phyloP scores from a whole-genome alignment of 2,113 vertebrate species.

The Salvelinus fontinalis region DNA sequence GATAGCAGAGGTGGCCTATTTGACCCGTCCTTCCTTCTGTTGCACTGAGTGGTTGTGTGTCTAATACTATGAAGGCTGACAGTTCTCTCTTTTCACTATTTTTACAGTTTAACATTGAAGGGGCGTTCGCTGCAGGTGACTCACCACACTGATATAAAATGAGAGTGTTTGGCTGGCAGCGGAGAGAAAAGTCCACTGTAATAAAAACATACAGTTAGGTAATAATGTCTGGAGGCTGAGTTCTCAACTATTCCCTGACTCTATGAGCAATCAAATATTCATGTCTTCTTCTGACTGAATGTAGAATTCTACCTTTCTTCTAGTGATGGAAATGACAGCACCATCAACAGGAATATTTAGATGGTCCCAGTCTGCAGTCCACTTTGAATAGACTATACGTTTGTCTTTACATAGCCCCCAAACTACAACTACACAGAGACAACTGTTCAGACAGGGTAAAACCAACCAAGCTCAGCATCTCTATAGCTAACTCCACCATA shows the following conservation, averaged over 20 bases:
- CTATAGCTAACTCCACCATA: too few relatives aligned
- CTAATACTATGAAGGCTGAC: conserved; percentile 9
- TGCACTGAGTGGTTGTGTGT: too few relatives aligned
- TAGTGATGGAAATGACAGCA: background rate
- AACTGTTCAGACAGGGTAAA: too few relatives aligned
- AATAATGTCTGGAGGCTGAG: conserved; percentile 15
- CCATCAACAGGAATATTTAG: background rate
- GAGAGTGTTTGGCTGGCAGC: conserved; percentile 19
- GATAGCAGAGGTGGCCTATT: too few relatives aligned
- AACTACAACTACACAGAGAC: background rate
- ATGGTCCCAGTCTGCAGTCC: too few relatives aligned
- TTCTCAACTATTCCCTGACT: background rate
- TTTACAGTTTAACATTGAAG: conserved; percentile 55
- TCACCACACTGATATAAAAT: conserved; percentile 23
- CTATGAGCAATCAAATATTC: too few relatives aligned
- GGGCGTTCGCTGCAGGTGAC: conserved; percentile 34
- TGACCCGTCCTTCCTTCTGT: too few relatives aligned
- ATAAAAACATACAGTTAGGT: background rate
- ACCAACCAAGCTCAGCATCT: too few relatives aligned
- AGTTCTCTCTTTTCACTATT: conserved; percentile 24
- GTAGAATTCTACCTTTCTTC: background rate
- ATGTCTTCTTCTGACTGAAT: too few relatives aligned
- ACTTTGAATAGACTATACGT: background rate
- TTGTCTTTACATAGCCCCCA: background rate
- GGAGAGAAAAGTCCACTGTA: background rate